Conservation (phyloP, 2,888 invertebrate species). For the Coecobrya sp. region DNA sequence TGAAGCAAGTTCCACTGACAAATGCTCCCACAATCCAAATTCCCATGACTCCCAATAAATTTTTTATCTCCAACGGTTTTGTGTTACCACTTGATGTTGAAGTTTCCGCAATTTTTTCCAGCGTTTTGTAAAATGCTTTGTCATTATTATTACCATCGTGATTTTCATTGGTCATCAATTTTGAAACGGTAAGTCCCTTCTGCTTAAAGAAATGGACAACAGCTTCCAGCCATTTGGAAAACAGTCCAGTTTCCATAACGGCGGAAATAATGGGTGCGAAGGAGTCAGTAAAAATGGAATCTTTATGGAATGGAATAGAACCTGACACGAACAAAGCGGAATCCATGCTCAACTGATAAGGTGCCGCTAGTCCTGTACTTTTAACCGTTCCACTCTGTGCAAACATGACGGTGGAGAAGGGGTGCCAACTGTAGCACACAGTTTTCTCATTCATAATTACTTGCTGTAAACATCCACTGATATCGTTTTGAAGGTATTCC, state of each 20-base stretch:
- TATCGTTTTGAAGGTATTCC: not conserved
- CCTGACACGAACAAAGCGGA: constrained; percentile 26
- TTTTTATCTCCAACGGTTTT: no score
- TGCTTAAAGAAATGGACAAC: constrained; percentile 18
- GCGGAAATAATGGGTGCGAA: constrained; percentile 38
- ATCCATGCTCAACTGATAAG: not conserved
- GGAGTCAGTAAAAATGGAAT: constrained; percentile 51
- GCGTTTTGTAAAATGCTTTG: no score
- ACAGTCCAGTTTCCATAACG: constrained; percentile 31
- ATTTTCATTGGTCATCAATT: no score
- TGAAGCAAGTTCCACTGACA: no score
- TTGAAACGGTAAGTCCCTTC: constrained; percentile 3
- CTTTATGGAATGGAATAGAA: constrained; percentile 53
- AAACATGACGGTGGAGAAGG: not conserved
- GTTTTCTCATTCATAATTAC: not conserved
- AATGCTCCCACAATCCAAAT: no score
- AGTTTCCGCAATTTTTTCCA: no score
- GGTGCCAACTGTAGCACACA: not conserved
- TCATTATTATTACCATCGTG: no score
- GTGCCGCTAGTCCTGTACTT: no score
- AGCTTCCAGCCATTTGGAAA: constrained; percentile 44
- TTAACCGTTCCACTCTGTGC: not conserved
- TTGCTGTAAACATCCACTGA: not conserved
- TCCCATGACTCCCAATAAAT: no score
- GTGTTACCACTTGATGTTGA: no score